Evolutionary conservation across 2,113 vertebrate species (phyloP).

Genomic region (Tetrao urogallus): DNA sequence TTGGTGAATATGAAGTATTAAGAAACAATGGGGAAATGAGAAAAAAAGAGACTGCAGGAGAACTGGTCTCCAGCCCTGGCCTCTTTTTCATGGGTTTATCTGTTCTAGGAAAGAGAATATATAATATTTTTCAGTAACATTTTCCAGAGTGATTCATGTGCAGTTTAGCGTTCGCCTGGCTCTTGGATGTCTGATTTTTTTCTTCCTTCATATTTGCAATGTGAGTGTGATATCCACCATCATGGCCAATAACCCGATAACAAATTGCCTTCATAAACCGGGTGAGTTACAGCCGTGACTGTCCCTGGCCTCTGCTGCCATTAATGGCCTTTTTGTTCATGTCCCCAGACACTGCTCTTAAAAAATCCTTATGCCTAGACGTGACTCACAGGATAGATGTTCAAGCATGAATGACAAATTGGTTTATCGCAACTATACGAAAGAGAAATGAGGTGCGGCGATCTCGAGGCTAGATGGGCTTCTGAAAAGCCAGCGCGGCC

Average conservation of each 20-base stretch:
- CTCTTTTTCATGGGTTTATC: background rate
- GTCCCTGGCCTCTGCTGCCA: slow-evolving; percentile 44
- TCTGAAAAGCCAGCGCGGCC: slow-evolving; percentile 36
- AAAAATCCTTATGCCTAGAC: slow-evolving; percentile 65
- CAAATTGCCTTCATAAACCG: slow-evolving; percentile 63
- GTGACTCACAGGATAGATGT: slow-evolving; percentile 72
- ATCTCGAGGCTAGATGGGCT: slow-evolving; percentile 38
- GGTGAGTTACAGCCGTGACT: slow-evolving; percentile 36
- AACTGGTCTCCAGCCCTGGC: background rate
- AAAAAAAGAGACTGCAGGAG: slow-evolving; percentile 42
- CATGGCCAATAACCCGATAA: slow-evolving; percentile 51
- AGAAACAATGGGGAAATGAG: slow-evolving; percentile 51
- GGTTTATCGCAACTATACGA: slow-evolving; percentile 61
- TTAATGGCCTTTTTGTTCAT: slow-evolving; percentile 71
- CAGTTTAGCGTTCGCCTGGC: slow-evolving; percentile 12
- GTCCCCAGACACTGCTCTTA: slow-evolving; percentile 34
- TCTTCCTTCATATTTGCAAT: slow-evolving; percentile 28
- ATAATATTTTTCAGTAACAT: slow-evolving; percentile 18
- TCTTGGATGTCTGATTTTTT: background rate
- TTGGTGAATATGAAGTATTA: slow-evolving; percentile 42
- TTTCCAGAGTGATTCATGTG: slow-evolving; percentile 34
- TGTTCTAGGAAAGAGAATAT: background rate
- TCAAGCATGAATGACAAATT: slow-evolving; percentile 69
- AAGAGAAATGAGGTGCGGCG: slow-evolving; percentile 63
- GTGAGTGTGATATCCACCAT: slow-evolving; percentile 11